Evolutionary conservation across 2,113 vertebrate species (phyloP).

Genomic region (Anseranas semipalmata): DNA sequence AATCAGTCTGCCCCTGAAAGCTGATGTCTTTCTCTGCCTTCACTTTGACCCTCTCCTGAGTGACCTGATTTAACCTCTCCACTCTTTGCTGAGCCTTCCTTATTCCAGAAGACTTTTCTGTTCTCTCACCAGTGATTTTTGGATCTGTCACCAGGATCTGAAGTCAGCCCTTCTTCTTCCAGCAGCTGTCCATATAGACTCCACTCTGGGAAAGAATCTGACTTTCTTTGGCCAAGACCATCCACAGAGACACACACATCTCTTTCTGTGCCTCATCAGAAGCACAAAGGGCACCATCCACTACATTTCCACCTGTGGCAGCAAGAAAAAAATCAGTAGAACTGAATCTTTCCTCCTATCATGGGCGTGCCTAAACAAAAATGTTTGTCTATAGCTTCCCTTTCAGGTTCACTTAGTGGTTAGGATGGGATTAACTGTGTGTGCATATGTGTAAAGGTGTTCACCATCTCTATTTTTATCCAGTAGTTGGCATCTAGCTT

Average conservation of each 20-base stretch:
- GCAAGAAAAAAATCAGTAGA: not conserved
- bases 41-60: not conserved
- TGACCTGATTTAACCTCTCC: not conserved
- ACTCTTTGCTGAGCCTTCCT: not conserved
- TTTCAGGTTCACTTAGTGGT: not conserved
- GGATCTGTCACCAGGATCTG: not conserved
- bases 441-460: not conserved
- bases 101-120: not conserved
- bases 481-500: not conserved
- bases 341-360: not conserved
- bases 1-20: not conserved
- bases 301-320: not conserved
- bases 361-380: not conserved
- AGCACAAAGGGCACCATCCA: not conserved
- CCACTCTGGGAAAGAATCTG: not conserved
- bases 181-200: not conserved
- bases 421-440: not conserved
- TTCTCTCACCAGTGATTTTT: not conserved
- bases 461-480: not conserved
- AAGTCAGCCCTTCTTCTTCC: not conserved
- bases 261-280: not conserved
- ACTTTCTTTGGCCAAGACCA: not conserved
- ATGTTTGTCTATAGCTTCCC: not conserved
- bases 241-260: accelerated
- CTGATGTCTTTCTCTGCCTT: not conserved